phyloP scores from a whole-genome alignment of 1,140 invertebrate species.

The Camponotus vicinus region DNA sequence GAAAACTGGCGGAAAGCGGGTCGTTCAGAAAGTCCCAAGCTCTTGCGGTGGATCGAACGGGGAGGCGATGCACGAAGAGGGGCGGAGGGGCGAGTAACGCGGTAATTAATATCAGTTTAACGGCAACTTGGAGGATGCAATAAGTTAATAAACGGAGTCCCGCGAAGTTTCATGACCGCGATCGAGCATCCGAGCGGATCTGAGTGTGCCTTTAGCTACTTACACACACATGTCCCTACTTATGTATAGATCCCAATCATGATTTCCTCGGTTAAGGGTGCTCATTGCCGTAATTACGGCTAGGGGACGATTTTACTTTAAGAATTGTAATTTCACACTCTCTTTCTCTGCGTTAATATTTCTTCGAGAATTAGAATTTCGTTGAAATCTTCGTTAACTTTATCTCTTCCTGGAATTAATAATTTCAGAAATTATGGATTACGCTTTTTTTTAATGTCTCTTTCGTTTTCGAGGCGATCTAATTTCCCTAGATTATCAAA shows the following conservation, averaged over 20 bases:
- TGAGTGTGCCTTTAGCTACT: slow-evolving; percentile 45
- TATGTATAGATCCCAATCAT: slow-evolving; percentile 15
- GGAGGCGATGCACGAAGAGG: not conserved
- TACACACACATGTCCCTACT: slow-evolving; percentile 2
- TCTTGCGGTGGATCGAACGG: slow-evolving; percentile 40
- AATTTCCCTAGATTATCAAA: slow-evolving; percentile 26
- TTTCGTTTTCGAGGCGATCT: not conserved
- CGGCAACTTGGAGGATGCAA: slow-evolving; percentile 71
- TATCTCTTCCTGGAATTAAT: not conserved
- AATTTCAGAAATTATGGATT: no score
- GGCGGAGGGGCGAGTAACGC: slow-evolving; percentile 14
- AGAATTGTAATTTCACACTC: not conserved
- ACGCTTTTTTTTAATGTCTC: not conserved
- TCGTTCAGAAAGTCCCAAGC: slow-evolving; percentile 22
- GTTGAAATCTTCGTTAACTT: not conserved
- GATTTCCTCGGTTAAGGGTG: not conserved
- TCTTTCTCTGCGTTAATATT: not conserved
- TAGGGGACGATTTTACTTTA: not conserved
- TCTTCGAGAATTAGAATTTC: not conserved
- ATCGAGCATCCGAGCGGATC: slow-evolving; percentile 47
- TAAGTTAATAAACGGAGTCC: slow-evolving; percentile 74
- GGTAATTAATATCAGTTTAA: slow-evolving; percentile 78
- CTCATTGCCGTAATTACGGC: not conserved
- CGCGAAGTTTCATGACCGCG: slow-evolving; percentile 58
- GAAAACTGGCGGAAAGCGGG: slow-evolving; percentile 19